These are phyloP conservation scores for Theodoxus fluviatilis DNA, from an alignment of 2,888 invertebrate species.

Conservation along the genomic window DNA sequence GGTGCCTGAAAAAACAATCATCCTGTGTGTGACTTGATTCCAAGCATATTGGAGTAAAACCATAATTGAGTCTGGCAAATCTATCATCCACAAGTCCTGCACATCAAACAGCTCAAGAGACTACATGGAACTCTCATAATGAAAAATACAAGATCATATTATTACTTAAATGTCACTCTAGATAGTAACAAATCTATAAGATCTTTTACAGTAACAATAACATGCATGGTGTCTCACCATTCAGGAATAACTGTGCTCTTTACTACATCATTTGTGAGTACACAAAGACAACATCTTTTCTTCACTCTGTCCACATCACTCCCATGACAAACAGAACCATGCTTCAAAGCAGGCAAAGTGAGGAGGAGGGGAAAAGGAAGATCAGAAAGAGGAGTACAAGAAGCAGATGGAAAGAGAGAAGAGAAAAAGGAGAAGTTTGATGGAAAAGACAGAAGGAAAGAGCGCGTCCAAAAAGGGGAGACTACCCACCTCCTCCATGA, in stretches of 20 bases:
- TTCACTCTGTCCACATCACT: too few species aligned
- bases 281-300: too few species aligned
- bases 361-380: too few species aligned
- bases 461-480: not conserved
- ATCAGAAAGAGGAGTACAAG: too few species aligned
- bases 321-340: too few species aligned
- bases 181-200: not conserved
- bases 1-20: slow-evolving; percentile 73
- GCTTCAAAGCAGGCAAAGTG: too few species aligned
- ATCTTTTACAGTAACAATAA: too few species aligned
- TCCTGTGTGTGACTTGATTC: not conserved
- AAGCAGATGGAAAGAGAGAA: not conserved
- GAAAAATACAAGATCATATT: not conserved
- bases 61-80: not conserved
- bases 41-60: not conserved
- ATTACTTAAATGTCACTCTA: not conserved
- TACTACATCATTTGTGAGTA: too few species aligned
- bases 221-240: too few species aligned
- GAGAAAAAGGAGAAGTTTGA: not conserved
- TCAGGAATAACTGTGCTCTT: too few species aligned
- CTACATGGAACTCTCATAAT: not conserved
- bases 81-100: not conserved
- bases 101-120: too few species aligned
- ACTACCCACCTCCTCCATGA: slow-evolving; percentile 86
- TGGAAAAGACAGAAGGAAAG: not conserved